Base-by-base conservation (phyloP, 2,888 invertebrate genomes). In the Apamea monoglypha region DNA sequence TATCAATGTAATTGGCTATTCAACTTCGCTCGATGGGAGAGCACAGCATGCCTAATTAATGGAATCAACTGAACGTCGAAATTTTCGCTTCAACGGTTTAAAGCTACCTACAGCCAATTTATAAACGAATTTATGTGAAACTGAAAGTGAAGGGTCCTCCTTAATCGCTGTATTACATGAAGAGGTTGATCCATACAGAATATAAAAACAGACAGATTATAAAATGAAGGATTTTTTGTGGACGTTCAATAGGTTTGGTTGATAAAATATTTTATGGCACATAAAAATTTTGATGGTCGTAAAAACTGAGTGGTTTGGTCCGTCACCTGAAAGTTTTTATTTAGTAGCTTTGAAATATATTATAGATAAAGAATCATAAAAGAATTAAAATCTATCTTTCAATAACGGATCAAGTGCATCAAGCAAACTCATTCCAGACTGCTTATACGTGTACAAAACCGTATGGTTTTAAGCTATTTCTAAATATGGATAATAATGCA, bases 1-100 rank as follows among this genome's bases (percentile, higher is more conserved):
- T 96, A 96, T 94, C 95, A 94, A 91, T 96, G 95, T 96, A 97
- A 96, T 96, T 96, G 96, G 96, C 96, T 95, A 96, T 96, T 96
- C 96, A 96, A 94, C 91, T 94, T 93, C 92, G 93, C 92, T 93
- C 95, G 93, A 95, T 94, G 94, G 94, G 94, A 94, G 95, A 93
- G 92, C 92, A 93, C 92, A 93, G 95, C 95, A 94, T 94, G 92
- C 91, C 95, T 96, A 96, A 96, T 96, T 96, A 96, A 96, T 96
- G 93, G 94, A 95, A 95, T 96, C 96, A 96, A 94, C 93, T 92
- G 96, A 94, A 96, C 96, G 96, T 95, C 95, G 95, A 96, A 96
- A 96, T 95, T 95, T 95, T 94, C 95, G 93, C 95, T 95, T 89
- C 93, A 93, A 89, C 93, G 90, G 92, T 90, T 92, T 90, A 87